Base-by-base conservation (phyloP, 1,140 invertebrate genomes). In the Procambarus clarkii region DNA sequence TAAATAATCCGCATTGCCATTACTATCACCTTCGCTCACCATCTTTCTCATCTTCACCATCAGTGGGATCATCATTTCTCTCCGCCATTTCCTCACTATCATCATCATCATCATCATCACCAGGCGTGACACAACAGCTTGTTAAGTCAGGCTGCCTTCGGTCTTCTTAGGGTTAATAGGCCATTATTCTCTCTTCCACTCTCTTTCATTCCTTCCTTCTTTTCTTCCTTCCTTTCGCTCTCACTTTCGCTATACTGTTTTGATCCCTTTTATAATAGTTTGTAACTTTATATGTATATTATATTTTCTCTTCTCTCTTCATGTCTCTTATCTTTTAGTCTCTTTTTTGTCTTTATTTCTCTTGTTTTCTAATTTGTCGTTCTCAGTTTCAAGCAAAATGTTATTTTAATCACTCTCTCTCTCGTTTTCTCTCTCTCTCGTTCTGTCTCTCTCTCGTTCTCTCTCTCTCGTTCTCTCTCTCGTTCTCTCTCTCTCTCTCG, bases 111-210 rank as follows among this genome's bases (percentile, higher is more conserved):
- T 24, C 69, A 74, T 11, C 69, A 21, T 21, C 5, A 34, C 69
- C n/a, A 74, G 18, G 60, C 18, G 60, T 64, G 13, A 64, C 60
- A 13, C 69, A 74, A 34, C n/a, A 64, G 60, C 69, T 34, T 74
- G 69, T 74, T 64, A 64, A 64, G 69, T 74, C 13, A 74, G n/a
- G 69, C 69, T 74, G 69, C n/a, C 69, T 74, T 74, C 69, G 7
- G 69, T 74, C 13, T 24, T 74, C 69, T 24, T 21, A 7, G 24
- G 69, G 69, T 74, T 34, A 64, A 64, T 64, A 64, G 60, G 60
- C 60, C 60, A 64, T 64, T 64, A 64, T 15, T 64, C 60, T 64
- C 60, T 3, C 18, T 15, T 18, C 60, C 60, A 18, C 60, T 15
- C 60, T 15, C 60, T 5, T 15, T 64, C 60, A 15, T 15, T 64